phyloP scores from a whole-genome alignment of 2,888 invertebrate species.

The Drosophila buzzatii region DNA sequence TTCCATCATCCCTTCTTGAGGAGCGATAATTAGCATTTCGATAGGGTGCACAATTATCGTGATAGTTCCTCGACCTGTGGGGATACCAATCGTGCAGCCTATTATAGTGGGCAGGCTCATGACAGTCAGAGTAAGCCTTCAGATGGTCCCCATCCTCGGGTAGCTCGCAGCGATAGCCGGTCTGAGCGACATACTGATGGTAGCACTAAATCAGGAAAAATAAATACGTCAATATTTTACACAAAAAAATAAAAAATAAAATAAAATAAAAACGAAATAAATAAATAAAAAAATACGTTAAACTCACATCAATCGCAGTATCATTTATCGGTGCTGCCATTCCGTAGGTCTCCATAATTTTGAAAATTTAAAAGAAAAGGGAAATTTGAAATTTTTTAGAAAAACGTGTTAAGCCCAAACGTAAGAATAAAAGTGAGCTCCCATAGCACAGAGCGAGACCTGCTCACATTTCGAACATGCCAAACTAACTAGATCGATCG shows the following conservation, averaged over 20 bases:
- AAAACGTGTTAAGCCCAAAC: constrained; percentile 10
- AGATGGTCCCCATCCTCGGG: constrained; percentile 12
- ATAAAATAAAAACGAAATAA: neutral
- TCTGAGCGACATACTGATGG: constrained; percentile 29
- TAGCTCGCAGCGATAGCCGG: constrained; percentile 20
- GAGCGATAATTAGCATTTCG: neutral
- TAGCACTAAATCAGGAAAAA: constrained; percentile 11
- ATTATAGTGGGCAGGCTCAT: neutral
- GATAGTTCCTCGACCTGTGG: constrained; percentile 8
- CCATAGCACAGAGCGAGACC: neutral
- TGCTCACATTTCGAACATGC: neutral
- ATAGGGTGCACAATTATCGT: neutral
- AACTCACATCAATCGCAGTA: constrained; percentile 18
- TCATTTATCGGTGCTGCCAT: constrained; percentile 33
- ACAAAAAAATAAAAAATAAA: neutral
- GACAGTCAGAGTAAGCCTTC: neutral
- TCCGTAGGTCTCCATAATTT: constrained; percentile 38
- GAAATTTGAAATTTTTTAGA: constrained; percentile 18
- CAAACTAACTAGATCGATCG: constrained; percentile 10
- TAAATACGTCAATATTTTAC: no score
- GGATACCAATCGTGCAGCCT: constrained; percentile 17
- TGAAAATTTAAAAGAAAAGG: constrained; percentile 17
- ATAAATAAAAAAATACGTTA: no score
- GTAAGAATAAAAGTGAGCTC: constrained; percentile 4
- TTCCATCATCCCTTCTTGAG: neutral